Percentiles rank a stretch among this genome's conserved stretches.
phyloP scores from a whole-genome alignment of 2,888 invertebrate genomes.

The Coelinius sp. region DNA sequence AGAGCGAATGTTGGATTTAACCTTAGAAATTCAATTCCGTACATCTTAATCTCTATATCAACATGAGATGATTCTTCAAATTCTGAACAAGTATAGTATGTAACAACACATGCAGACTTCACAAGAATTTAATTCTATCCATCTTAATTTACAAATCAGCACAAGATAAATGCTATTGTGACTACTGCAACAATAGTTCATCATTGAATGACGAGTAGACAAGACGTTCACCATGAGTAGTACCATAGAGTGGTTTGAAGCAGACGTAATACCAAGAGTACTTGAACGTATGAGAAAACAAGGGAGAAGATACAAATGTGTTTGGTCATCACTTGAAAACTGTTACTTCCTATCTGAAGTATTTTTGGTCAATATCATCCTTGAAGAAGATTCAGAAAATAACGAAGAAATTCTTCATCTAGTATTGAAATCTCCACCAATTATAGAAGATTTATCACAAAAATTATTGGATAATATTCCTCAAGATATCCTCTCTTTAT shows the following conservation, averaged over 20 bases:
- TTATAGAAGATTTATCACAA: accelerated
- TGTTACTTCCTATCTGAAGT: constrained; percentile 44
- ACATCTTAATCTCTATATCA: not conserved
- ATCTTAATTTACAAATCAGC: too few species aligned
- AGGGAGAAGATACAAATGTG: not conserved
- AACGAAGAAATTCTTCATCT: constrained; percentile 26
- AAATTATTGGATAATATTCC: not conserved
- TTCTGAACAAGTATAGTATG: not conserved
- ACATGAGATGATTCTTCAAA: not conserved
- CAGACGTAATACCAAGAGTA: not conserved
- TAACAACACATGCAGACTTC: too few species aligned
- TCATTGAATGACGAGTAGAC: not conserved
- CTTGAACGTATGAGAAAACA: not conserved
- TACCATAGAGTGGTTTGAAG: not conserved
- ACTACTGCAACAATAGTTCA: not conserved
- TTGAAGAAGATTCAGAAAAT: not conserved
- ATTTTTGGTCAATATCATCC: constrained; percentile 41
- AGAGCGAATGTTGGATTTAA: not conserved
- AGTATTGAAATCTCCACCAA: constrained; percentile 46
- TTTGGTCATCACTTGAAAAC: not conserved
- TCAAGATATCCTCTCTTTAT: constrained; percentile 37
- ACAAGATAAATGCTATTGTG: not conserved
- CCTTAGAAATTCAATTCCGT: not conserved
- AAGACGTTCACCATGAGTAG: not conserved
- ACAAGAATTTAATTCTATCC: too few species aligned